phyloP scores from a whole-genome alignment of 2,113 vertebrate genomes.

The Phalacrocorax aristotelis region DNA sequence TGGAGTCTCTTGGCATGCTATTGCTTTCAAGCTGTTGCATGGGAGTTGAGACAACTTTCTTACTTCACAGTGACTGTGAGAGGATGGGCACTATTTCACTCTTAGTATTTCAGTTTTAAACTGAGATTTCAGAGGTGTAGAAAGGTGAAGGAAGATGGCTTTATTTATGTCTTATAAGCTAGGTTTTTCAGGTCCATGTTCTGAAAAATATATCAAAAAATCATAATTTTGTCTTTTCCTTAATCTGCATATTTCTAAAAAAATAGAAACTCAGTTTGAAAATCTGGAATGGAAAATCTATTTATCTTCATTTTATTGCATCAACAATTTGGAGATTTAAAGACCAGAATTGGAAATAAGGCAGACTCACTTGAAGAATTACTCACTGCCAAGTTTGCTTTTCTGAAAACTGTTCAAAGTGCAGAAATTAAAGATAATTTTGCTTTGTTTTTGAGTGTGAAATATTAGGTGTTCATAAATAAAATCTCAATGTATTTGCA shows the following conservation, averaged over 20 bases:
- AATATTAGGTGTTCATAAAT: not conserved
- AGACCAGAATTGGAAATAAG: not conserved
- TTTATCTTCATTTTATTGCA: not conserved
- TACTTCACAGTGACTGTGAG: not conserved
- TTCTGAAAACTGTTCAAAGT: not conserved
- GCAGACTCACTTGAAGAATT: not conserved
- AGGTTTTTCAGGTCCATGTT: not conserved
- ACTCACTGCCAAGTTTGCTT: not conserved
- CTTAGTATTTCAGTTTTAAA: not conserved
- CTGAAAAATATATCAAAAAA: not conserved
- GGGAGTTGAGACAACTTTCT: not conserved
- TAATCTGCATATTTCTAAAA: not conserved
- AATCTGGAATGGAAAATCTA: not conserved
- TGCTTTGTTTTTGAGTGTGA: not conserved
- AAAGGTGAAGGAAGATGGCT: not conserved
- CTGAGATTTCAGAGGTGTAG: not conserved
- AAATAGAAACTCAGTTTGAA: not conserved
- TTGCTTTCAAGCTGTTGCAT: not conserved
- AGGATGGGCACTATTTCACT: not conserved
- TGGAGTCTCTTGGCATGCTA: not conserved
- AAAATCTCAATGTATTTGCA: not conserved
- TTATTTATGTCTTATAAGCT: not conserved
- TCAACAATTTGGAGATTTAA: not conserved
- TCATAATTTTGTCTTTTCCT: not conserved
- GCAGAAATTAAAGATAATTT: not conserved